Evolutionary conservation across 2,888 invertebrate genomes (phyloP), one percentile per base, ranked within the genome.

Genomic region (Biston betularia): DNA sequence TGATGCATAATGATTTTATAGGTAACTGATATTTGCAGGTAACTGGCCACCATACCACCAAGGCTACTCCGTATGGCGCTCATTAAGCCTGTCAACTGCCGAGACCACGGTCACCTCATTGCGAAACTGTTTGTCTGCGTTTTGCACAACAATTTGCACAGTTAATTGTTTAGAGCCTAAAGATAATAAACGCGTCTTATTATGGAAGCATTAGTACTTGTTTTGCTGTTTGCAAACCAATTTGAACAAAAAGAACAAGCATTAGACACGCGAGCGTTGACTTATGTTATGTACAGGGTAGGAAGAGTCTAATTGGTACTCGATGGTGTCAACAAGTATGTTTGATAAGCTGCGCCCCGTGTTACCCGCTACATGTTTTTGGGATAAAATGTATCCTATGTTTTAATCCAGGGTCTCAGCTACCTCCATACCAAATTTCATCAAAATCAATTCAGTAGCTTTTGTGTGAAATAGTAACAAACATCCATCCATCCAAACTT

Each of bases 131-230:
- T 50, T 57, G 35, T 59, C 50, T 49, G 33, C 15, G 12, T 52
- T 56, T 65, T 65, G 14, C 65, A 40, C 61, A 65, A 60, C 40
- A 56, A 56, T 61, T 61, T 61, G 45, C 46, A 48, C 56, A 52
- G 46, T 15, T 65, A 61, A 65, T 65, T 65, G 50, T 60, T 61
- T n/a, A 57, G 15, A 38, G 45, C 11, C 33, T 38, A 54, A 49
- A 57, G 45, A 50, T 38, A 38, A 53, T 53, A 53, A 53, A 35
- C 64, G 12, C 40, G 44, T 57, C 24, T 52, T 24, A 46, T 54
- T 48, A 46, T 52, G 38, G 44, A 52, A 57, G 38, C 45, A n/a
- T 34, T 9, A 45, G 9, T 38, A 6, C 38, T 15, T 15, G 15
- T 40, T 35, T 40, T 40, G 40, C 38, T 53, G 15, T 11, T 40